phyloP scores from a whole-genome alignment of 2,797 vertebrate genomes.

The Hydrocynus forskahlii region DNA sequence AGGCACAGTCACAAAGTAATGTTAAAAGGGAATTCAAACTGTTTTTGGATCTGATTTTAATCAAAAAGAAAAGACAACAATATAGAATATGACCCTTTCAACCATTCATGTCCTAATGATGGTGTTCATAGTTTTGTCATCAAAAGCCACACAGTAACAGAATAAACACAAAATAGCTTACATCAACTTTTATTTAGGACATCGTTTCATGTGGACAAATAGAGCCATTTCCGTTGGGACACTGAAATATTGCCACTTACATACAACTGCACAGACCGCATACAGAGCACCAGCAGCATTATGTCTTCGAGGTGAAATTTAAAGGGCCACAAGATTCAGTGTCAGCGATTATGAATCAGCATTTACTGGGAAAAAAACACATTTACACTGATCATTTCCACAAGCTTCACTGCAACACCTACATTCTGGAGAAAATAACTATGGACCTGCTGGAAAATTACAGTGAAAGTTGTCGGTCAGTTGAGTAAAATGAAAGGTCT shows the following conservation, averaged over 20 bases:
- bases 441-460: neutral
- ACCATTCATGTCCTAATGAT: no score
- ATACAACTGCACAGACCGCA: constrained; percentile 49
- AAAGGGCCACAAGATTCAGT: constrained; percentile 20
- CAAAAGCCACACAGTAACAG: neutral
- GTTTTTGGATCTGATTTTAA: no score
- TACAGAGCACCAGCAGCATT: constrained; percentile 50
- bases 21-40: no score
- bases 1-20: no score
- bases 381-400: neutral
- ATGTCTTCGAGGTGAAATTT: constrained; percentile 27
- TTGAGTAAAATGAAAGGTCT: neutral
- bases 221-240: constrained; percentile 51
- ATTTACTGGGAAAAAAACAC: neutral
- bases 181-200: constrained; percentile 49
- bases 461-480: constrained; percentile 33
- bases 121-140: no score
- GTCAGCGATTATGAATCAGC: constrained; percentile 30
- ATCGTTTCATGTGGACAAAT: constrained; percentile 32
- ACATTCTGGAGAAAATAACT: neutral
- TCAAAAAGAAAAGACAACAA: no score
- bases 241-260: constrained; percentile 44
- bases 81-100: no score
- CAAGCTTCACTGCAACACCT: constrained; percentile 1
- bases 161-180: neutral